A percentile compares a stretch with the other conserved stretches of the same genome.
phyloP scores from a whole-genome alignment of 2,113 vertebrate species.

The Lota lota region DNA sequence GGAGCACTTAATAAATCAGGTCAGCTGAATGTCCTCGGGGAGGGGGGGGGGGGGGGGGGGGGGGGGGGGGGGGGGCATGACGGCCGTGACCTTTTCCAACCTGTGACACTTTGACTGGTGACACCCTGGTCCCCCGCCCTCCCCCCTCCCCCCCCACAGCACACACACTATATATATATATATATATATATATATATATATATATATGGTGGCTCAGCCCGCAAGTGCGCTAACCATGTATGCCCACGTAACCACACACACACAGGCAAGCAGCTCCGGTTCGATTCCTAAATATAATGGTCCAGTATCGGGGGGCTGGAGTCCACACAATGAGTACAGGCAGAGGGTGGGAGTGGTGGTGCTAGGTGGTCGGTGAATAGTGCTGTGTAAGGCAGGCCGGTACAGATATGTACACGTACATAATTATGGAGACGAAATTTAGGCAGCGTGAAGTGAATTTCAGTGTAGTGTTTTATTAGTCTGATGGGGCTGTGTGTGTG shows the following conservation, averaged over 20 bases:
- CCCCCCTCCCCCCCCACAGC: too few species aligned
- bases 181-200: too few species aligned
- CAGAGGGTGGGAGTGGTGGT: too few species aligned
- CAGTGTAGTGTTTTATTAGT: background rate
- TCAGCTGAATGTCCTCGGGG: constrained; percentile 50
- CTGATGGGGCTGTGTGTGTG: constrained; percentile 7
- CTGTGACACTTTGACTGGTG: constrained; percentile 46
- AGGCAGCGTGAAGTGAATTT: too few species aligned
- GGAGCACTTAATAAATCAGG: constrained; percentile 68
- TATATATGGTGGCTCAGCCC: too few species aligned
- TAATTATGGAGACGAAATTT: too few species aligned
- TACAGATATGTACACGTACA: too few species aligned
- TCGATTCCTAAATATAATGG: background rate
- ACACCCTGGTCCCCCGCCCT: constrained; percentile 25
- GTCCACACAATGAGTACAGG: too few species aligned
- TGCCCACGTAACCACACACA: background rate
- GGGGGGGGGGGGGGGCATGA: constrained; percentile 68
- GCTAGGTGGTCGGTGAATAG: too few species aligned
- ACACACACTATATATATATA: too few species aligned
- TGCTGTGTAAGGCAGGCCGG: too few species aligned
- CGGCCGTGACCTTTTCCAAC: constrained; percentile 54
- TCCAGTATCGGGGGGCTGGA: too few species aligned
- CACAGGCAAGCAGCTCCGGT: background rate
- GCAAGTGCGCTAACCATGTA: background rate
- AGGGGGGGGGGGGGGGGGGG: constrained; percentile 49